These are phyloP conservation scores for Marisa cornuarietis DNA, from an alignment of 1,140 invertebrate species.

Conservation along the genomic window DNA sequence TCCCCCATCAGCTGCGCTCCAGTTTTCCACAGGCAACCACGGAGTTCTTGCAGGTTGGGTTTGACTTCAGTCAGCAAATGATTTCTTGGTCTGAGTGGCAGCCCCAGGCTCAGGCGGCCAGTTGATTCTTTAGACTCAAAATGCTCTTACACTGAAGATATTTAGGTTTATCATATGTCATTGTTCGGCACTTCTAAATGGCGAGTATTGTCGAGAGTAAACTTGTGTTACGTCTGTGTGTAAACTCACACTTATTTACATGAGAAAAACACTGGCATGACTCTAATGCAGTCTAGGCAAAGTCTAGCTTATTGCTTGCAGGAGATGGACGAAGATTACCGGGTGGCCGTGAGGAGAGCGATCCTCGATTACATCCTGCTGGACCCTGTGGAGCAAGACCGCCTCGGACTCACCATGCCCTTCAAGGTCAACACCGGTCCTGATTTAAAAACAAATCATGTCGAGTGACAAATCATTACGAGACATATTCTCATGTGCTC, in stretches of 20 bases:
- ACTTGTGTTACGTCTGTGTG: too few species aligned
- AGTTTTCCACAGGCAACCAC: slow-evolving; percentile 40
- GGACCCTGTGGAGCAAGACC: slow-evolving; percentile 73
- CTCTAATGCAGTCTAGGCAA: not conserved
- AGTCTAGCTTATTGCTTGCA: slow-evolving; percentile 20
- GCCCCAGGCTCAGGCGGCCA: too few species aligned
- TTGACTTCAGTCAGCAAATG: not conserved
- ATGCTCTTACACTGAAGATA: too few species aligned
- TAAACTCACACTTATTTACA: not conserved
- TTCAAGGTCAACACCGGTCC: slow-evolving; percentile 58
- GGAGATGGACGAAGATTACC: slow-evolving; percentile 75
- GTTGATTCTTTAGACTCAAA: too few species aligned
- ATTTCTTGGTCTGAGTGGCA: not conserved
- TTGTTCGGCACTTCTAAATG: too few species aligned
- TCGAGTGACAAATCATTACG: not conserved
- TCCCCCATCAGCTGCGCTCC: slow-evolving; percentile 43
- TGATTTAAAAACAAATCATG: not conserved
- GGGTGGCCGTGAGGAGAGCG: slow-evolving; percentile 71
- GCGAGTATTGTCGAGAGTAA: too few species aligned
- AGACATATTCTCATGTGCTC: not conserved
- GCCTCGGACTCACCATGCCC: slow-evolving; percentile 72
- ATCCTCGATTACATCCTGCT: slow-evolving; percentile 77
- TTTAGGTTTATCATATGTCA: too few species aligned
- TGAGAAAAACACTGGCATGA: not conserved
- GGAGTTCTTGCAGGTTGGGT: slow-evolving; percentile 53